Conservation (phyloP, 2,113 vertebrate genomes). For the Diglossa brunneiventris region DNA sequence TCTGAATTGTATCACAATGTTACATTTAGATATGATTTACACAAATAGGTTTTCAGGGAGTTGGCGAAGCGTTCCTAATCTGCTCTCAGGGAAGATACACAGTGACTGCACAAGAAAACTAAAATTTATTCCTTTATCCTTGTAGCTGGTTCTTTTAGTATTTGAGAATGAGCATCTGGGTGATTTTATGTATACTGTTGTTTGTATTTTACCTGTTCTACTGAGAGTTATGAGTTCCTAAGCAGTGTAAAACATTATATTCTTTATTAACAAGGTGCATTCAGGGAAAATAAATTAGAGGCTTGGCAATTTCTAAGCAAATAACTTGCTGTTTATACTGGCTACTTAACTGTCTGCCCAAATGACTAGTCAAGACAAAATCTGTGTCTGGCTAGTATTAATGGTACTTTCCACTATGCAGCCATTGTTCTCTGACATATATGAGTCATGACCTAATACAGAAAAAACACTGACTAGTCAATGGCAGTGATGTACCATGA, state of each 20-base stretch:
- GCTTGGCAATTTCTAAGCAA: neutral
- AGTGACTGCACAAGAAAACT: neutral
- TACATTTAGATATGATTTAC: conserved; percentile 7
- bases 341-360: neutral
- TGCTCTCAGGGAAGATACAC: neutral
- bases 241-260: neutral
- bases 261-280: neutral
- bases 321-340: neutral
- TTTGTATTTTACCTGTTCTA: neutral
- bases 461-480: neutral
- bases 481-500: neutral
- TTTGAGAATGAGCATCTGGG: neutral
- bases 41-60: neutral
- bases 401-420: neutral
- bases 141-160: neutral
- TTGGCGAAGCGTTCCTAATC: neutral
- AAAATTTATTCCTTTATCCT: neutral
- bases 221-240: neutral
- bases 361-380: neutral
- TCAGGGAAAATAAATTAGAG: neutral
- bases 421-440: neutral
- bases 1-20: neutral
- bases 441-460: neutral
- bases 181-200: neutral
- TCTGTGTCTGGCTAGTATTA: neutral